Base-by-base conservation (phyloP, 2,113 vertebrate species). In the Sakesphorus luctuosus region DNA sequence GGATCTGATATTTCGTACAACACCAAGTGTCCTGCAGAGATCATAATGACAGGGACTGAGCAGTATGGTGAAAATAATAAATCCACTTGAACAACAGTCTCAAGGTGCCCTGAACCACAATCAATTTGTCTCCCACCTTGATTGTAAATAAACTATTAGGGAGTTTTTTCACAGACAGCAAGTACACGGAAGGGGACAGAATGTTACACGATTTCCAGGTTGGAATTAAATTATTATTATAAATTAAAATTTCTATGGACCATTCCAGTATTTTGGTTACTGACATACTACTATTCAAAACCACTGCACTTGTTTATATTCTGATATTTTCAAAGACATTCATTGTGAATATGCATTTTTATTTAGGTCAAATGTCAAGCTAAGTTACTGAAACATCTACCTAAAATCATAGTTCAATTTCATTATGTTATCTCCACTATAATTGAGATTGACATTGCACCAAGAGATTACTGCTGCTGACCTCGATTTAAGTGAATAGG, bases 331-430 rank as follows among this genome's bases (percentile, higher is more conserved):
- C 47, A 58, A 80, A 46, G 28, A 43, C 9, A 17, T 83, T 53
- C 21, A 53, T 35, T 44, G 76, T 5, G 10, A 90, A 68, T 40
- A 87, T 20, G 17, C 13, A 56, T 87, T 90, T 76, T 29, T 87
- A 85, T 86, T 73, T 76, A 80, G 81, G 85, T 65, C 75, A 93
- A 80, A 69, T 36, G 68, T 29, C 94, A 95, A 61, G 20, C 65
- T 47, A 77, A 46, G 61, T 81, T 38, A 14, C 44, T 71, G 38
- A 88, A 69, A 74, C 50, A 63, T 35, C 85, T 62, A 38, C 29
- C 31, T 11, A 63, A 94, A 94, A 92, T 23, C 4, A 2, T 26
- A 84, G 43, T 52, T 87, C 55, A 59, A 38, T 88, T 73, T 86
- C 68, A 56, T 40, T 35, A 16, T 6, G 38, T 47, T 68, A 36